A percentile compares a stretch with the other conserved stretches of the same genome.
Conservation (phyloP, 2,797 vertebrate species). For the Huso huso region DNA sequence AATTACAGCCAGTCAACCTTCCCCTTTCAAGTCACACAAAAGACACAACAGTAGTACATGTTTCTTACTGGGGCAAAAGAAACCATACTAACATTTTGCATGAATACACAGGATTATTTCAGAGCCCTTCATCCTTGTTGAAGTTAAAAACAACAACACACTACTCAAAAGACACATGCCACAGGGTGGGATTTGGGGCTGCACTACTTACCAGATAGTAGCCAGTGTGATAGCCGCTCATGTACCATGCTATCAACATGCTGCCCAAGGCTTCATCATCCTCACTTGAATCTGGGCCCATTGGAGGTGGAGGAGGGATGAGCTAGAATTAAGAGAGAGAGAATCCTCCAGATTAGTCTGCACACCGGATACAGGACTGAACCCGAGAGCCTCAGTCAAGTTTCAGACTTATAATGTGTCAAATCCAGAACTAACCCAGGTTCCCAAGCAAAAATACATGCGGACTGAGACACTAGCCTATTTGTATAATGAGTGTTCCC, state of each 20-base stretch:
- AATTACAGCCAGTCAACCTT: background rate
- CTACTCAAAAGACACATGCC: background rate
- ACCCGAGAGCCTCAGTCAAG: too few species aligned
- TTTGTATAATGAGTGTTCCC: too few species aligned
- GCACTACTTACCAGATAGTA: conserved; percentile 81
- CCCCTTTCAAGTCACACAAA: background rate
- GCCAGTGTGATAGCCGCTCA: conserved; percentile 97
- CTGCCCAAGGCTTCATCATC: conserved; percentile 84
- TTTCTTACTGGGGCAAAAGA: too few species aligned
- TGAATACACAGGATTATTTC: background rate
- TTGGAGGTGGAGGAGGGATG: conserved; percentile 88
- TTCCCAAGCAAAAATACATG: too few species aligned
- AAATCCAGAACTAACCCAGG: too few species aligned
- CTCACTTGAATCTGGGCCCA: conserved; percentile 70
- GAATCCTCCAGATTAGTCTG: too few species aligned
- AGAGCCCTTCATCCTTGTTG: background rate
- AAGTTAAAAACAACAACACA: background rate
- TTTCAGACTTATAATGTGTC: too few species aligned
- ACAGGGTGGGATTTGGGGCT: background rate
- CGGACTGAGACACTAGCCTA: too few species aligned
- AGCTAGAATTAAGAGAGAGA: conserved; percentile 50
- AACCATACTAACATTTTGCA: background rate
- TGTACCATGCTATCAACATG: conserved; percentile 96
- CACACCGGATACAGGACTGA: too few species aligned
- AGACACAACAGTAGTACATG: background rate